phyloP scores from a whole-genome alignment of 2,113 vertebrate genomes.

The Psilopsiagon aymara region DNA sequence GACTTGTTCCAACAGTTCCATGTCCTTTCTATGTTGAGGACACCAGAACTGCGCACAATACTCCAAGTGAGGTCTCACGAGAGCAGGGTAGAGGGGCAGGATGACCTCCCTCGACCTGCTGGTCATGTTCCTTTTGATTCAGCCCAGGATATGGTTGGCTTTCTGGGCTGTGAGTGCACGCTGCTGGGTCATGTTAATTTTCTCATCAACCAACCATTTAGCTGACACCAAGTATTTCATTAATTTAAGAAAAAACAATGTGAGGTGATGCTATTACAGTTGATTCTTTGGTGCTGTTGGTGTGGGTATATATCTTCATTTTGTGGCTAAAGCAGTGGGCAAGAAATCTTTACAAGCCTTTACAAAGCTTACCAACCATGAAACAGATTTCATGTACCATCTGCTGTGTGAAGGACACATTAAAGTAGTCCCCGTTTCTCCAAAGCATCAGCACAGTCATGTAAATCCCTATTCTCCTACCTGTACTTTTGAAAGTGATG shows the following conservation, averaged over 20 bases:
- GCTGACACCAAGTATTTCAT: neutral
- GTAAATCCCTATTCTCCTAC: constrained; percentile 26
- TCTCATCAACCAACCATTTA: neutral
- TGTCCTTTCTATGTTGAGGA: no score
- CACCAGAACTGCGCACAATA: no score
- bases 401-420: constrained; percentile 64
- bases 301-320: constrained; percentile 13
- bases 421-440: constrained; percentile 20
- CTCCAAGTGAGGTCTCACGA: no score
- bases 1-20: no score
- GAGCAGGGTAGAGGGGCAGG: no score
- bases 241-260: neutral
- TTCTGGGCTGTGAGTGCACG: no score
- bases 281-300: neutral
- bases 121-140: no score
- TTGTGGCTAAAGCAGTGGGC: neutral
- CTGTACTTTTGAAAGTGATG: constrained; percentile 50
- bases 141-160: no score
- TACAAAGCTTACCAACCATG: constrained; percentile 19
- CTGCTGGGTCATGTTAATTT: no score
- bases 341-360: constrained; percentile 51
- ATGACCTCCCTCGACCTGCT: no score
- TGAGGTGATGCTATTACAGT: neutral
- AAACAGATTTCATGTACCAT: constrained; percentile 68
- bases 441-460: constrained; percentile 42